Conservation (phyloP, 2,797 vertebrate species). For the Characodon lateralis region DNA sequence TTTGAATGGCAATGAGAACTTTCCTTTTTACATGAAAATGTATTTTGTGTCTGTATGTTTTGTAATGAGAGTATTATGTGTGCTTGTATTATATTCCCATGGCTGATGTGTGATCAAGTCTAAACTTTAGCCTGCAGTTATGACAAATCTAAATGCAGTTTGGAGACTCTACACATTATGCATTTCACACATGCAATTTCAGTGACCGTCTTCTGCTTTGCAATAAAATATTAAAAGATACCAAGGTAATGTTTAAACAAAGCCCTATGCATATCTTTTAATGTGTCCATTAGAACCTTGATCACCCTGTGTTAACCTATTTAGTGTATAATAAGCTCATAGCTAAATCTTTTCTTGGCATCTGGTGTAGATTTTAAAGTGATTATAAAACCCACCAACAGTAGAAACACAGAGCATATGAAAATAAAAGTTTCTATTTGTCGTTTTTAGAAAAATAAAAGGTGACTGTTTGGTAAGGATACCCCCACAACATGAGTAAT, state of each 20-base stretch:
- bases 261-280: too few relatives aligned
- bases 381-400: background rate
- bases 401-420: background rate
- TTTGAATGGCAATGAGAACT: background rate
- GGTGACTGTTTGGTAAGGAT: background rate
- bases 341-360: background rate
- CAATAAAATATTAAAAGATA: background rate
- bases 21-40: slow-evolving; percentile 19
- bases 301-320: too few relatives aligned
- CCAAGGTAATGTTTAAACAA: background rate
- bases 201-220: background rate
- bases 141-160: background rate
- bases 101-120: background rate
- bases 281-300: too few relatives aligned
- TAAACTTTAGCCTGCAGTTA: background rate
- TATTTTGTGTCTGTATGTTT: slow-evolving; percentile 49
- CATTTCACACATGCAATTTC: background rate
- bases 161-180: background rate
- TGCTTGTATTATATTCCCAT: slow-evolving; percentile 18
- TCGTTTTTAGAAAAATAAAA: background rate
- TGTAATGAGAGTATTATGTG: slow-evolving; percentile 26
- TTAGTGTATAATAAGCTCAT: too few relatives aligned
- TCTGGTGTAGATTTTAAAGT: background rate
- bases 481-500: background rate
- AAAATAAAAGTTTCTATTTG: background rate